Evolutionary conservation across 1,140 invertebrate genomes (phyloP), one percentile per base, ranked within the genome.

Genomic region (Glossosoma conforme): DNA sequence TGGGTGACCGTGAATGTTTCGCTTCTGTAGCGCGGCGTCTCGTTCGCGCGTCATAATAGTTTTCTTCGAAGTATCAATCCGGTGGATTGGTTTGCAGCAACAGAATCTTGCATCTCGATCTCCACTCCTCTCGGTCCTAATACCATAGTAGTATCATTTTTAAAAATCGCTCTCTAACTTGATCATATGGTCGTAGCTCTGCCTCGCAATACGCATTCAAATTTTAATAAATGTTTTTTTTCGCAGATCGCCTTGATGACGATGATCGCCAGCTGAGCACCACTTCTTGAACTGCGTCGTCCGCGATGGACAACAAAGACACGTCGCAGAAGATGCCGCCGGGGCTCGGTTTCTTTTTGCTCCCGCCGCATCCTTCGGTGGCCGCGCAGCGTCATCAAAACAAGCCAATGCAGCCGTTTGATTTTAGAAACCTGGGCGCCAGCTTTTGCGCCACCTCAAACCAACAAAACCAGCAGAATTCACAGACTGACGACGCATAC

Each of bases 401-500:
- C 15, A 19, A 32, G 48, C 45, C 67, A 24, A 60, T 68, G 45
- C 70, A 69, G 14, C 72, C 72, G 51, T 75, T 75, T 60, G 72
- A 75, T 62, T 75, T 75, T 59, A 65, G 72, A 45, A 75, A 75
- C 56, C 62, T 75, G 42, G 72, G 72, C 49, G 72, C 72, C 52
- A 75, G 70, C 53, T 75, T 75, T 62, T 71, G 72, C 52, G 25
- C 65, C 43, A 22, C 45, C 15, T 15, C 30, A 2, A 10, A n/a
- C 13, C 41, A 41, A 19, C n/a, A n/a, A n/a, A n/a, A n/a, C n/a
- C n/a, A n/a, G n/a, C n/a, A n/a, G n/a, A n/a, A n/a, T n/a, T n/a
- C 35, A 14, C 13, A 36, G 33, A 5, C n/a, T n/a, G 55, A 69
- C 61, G 60, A 61, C 19, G n/a, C 21, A 5, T 18, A 18, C 25